phyloP scores from a whole-genome alignment of 2,888 invertebrate genomes.

The Lithodes maja region DNA sequence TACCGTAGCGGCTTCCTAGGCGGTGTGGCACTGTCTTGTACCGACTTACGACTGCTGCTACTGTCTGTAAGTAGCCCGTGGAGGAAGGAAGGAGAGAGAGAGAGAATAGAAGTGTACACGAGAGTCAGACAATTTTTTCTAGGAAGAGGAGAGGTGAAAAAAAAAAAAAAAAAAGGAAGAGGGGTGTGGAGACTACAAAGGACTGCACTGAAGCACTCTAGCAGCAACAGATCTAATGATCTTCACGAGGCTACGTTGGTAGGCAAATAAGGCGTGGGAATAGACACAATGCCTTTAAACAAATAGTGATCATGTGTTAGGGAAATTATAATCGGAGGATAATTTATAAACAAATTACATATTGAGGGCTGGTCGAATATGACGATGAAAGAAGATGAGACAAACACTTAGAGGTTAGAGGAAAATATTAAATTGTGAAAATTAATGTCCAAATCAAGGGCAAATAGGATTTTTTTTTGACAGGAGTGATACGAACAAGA shows the following conservation, averaged over 20 bases:
- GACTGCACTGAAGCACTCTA: too few relatives aligned
- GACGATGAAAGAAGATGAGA: too few relatives aligned
- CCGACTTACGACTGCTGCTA: neutral
- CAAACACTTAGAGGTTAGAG: too few relatives aligned
- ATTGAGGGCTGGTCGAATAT: too few relatives aligned
- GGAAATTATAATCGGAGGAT: neutral
- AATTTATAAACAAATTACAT: too few relatives aligned
- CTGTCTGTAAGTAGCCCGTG: neutral
- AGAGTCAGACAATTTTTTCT: neutral
- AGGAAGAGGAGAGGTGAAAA: neutral
- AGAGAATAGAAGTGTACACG: neutral
- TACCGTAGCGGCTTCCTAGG: neutral
- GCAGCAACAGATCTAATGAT: too few relatives aligned
- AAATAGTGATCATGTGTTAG: neutral
- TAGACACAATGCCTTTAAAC: neutral
- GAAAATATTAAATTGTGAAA: too few relatives aligned
- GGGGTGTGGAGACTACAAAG: neutral
- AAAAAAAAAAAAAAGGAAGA: neutral
- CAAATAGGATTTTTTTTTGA: too few relatives aligned
- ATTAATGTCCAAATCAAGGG: too few relatives aligned
- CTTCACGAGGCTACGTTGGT: too few relatives aligned
- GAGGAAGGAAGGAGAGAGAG: conserved; percentile 6
- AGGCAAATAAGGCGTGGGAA: neutral
- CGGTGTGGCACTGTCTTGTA: neutral
- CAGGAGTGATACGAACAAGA: too few relatives aligned